phyloP scores from a whole-genome alignment of 37 sponge, comb jelly and placozoan species.

The Dysidea cf. avara region DNA sequence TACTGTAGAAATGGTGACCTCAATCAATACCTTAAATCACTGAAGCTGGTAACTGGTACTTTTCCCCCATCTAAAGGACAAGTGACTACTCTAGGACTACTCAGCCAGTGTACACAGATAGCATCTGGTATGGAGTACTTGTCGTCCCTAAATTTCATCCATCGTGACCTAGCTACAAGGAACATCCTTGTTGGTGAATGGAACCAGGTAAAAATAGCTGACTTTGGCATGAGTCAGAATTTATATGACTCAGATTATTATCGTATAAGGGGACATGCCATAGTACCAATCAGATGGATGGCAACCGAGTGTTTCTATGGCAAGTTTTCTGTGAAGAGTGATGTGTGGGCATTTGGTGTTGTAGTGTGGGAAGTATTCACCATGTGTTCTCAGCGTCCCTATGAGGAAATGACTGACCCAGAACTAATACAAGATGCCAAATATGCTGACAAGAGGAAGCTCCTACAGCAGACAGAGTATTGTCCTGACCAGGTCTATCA shows the following conservation, averaged over 20 bases:
- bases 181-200: conserved; percentile 78
- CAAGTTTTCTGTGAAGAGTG: conserved; percentile 65
- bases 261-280: conserved; percentile 10
- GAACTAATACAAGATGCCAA: conserved; percentile 62
- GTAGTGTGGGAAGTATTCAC: conserved; percentile 76
- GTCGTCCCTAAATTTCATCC: conserved; percentile 52
- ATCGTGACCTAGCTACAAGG: no score
- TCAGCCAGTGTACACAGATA: conserved; percentile 51
- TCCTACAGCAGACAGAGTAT: conserved; percentile 20
- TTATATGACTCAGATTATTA: conserved; percentile 73
- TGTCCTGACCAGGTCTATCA: conserved; percentile 33
- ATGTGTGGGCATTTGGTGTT: conserved; percentile 79
- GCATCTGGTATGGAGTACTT: conserved; percentile 70
- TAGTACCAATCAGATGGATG: conserved; percentile 81
- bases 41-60: not conserved
- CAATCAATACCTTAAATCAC: conserved; percentile 47
- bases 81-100: conserved; percentile 11
- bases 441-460: not conserved
- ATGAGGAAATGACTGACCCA: conserved; percentile 39
- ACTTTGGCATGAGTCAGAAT: no score
- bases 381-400: conserved; percentile 48
- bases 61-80: conserved; percentile 5
- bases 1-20: conserved; percentile 74
- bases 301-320: conserved; percentile 76
- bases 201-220: conserved; percentile 57